phyloP scores from a whole-genome alignment of 2,113 vertebrate genomes.

The Macquaria ambigua region DNA sequence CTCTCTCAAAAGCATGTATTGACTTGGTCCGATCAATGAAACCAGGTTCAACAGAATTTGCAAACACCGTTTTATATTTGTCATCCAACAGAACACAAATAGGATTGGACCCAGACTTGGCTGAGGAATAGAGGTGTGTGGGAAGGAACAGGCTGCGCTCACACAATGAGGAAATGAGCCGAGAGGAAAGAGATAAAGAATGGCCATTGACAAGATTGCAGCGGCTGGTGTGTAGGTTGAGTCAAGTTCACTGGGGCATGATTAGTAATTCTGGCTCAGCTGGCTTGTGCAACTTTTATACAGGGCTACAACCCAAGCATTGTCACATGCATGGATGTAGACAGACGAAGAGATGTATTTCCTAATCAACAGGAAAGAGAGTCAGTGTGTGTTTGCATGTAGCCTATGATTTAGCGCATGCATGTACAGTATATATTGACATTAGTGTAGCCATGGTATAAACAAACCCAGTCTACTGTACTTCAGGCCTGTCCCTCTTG shows the following conservation, averaged over 20 bases:
- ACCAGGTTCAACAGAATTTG: conserved; percentile 18
- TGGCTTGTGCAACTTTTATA: neutral
- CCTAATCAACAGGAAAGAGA: neutral
- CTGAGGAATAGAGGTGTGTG: conserved; percentile 27
- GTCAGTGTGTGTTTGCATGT: neutral
- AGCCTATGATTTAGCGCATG: neutral
- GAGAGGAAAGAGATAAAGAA: conserved; percentile 46
- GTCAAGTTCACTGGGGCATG: conserved; percentile 34
- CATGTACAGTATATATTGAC: conserved; percentile 14
- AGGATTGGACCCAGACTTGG: neutral
- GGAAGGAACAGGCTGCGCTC: conserved; percentile 44
- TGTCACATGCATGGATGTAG: neutral
- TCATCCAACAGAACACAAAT: conserved; percentile 8
- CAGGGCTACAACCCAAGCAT: neutral
- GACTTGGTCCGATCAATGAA: neutral
- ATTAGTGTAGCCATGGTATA: neutral
- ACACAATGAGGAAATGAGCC: conserved; percentile 58
- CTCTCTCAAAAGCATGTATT: neutral
- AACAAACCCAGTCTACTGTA: conserved; percentile 28
- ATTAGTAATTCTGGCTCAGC: conserved; percentile 20
- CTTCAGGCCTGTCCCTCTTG: conserved; percentile 13
- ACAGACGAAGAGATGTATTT: neutral
- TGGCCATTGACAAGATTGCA: conserved; percentile 9
- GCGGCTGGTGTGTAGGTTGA: conserved; percentile 23
- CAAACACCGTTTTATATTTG: conserved; percentile 35